phyloP scores from a whole-genome alignment of 1,140 invertebrate species.

The Papilio glaucus region DNA sequence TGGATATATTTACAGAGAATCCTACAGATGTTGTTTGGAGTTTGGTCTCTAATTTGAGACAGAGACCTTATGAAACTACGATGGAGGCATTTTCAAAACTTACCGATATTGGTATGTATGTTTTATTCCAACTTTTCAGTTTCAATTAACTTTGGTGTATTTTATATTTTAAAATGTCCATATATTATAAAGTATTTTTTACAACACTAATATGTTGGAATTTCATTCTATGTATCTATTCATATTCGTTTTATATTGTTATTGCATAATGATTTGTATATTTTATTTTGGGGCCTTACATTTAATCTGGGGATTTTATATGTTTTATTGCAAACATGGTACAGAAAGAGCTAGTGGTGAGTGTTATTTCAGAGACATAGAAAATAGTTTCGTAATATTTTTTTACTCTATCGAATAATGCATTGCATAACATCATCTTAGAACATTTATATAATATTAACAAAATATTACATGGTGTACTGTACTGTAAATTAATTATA shows the following conservation, averaged over 20 bases:
- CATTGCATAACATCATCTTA: background rate
- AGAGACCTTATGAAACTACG: conserved; percentile 91
- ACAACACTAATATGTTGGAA: too few relatives aligned
- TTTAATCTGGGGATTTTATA: conserved; percentile 43
- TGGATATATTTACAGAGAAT: conserved; percentile 91
- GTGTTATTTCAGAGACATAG: background rate
- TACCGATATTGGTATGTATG: conserved; percentile 86
- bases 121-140: background rate
- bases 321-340: conserved; percentile 42
- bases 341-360: conserved; percentile 22
- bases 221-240: too few relatives aligned
- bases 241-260: too few relatives aligned
- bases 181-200: too few relatives aligned
- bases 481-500: too few relatives aligned
- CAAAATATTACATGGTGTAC: too few relatives aligned
- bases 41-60: conserved; percentile 88
- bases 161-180: too few relatives aligned
- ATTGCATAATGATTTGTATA: background rate
- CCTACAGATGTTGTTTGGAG: conserved; percentile 87
- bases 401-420: background rate
- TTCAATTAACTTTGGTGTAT: too few relatives aligned
- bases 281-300: background rate
- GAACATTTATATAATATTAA: background rate
- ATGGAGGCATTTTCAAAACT: conserved; percentile 93
- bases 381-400: background rate